phyloP scores from a whole-genome alignment of 2,888 invertebrate species.

The Tiliacea aurago region DNA sequence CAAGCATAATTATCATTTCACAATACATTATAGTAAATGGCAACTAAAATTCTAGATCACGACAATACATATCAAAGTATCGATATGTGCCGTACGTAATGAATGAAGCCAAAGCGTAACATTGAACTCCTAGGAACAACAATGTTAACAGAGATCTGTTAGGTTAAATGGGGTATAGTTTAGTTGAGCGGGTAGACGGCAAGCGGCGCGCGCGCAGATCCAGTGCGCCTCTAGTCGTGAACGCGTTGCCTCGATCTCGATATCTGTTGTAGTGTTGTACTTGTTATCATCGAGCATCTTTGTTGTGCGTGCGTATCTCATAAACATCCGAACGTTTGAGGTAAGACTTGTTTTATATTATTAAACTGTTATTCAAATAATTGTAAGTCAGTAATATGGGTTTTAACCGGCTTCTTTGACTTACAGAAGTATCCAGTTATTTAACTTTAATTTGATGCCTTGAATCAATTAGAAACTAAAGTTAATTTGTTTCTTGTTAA shows the following conservation, averaged over 20 bases:
- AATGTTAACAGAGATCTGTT: constrained; percentile 59
- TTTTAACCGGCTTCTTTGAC: neutral
- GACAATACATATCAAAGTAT: constrained; percentile 44
- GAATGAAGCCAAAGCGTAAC: constrained; percentile 60
- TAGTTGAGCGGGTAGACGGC: constrained; percentile 49
- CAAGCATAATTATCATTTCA: neutral
- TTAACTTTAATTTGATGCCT: constrained; percentile 12
- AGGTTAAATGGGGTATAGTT: constrained; percentile 60
- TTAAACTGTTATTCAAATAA: neutral
- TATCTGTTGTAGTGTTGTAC: constrained; percentile 54
- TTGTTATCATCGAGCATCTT: constrained; percentile 62
- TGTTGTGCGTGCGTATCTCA: constrained; percentile 66
- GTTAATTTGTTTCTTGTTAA: constrained; percentile 16
- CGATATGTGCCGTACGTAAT: constrained; percentile 41
- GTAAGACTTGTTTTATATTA: constrained; percentile 59
- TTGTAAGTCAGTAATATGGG: neutral
- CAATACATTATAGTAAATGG: neutral
- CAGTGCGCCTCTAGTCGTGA: constrained; percentile 69
- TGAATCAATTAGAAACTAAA: constrained; percentile 3
- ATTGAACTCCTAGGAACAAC: constrained; percentile 64
- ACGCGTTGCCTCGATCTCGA: constrained; percentile 67
- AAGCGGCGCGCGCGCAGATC: constrained; percentile 59
- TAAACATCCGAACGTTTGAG: constrained; percentile 67
- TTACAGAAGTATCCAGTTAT: constrained; percentile 3
- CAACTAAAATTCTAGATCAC: constrained; percentile 37